phyloP scores from a whole-genome alignment of 2,113 vertebrate genomes.

The Cyanoramphus novaezelandiae region DNA sequence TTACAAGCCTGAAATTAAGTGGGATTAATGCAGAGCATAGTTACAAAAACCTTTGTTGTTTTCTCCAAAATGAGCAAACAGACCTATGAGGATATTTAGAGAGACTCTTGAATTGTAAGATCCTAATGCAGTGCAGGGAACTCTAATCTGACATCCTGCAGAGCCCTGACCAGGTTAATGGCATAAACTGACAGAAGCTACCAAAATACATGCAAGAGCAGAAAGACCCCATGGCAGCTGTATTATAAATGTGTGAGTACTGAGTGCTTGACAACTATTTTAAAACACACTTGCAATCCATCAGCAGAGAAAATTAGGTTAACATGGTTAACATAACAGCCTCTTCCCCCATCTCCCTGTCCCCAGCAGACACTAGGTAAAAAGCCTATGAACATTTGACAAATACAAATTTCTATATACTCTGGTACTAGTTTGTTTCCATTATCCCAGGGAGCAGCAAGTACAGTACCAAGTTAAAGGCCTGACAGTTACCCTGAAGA shows the following conservation, averaged over 20 bases:
- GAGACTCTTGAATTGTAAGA: not conserved
- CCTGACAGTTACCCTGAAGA: not conserved
- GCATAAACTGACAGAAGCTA: not conserved
- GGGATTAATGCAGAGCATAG: not conserved
- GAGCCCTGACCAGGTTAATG: not conserved
- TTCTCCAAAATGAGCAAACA: not conserved
- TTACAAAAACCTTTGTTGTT: not conserved
- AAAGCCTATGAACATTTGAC: not conserved
- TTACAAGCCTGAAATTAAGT: not conserved
- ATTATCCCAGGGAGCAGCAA: not conserved
- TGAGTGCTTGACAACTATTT: not conserved
- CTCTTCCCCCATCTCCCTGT: not conserved
- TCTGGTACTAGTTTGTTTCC: not conserved
- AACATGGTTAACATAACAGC: not conserved
- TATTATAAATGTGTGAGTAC: not conserved
- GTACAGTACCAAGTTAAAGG: not conserved
- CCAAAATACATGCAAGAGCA: not conserved
- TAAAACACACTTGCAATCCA: accelerated
- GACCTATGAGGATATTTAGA: not conserved
- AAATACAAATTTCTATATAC: not conserved
- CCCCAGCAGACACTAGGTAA: not conserved
- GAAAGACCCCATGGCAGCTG: not conserved
- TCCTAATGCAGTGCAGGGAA: not conserved
- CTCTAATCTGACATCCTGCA: not conserved
- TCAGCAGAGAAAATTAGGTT: not conserved